Evolutionary conservation across 2,113 vertebrate genomes (phyloP).

Genomic region (Sprattus sprattus): DNA sequence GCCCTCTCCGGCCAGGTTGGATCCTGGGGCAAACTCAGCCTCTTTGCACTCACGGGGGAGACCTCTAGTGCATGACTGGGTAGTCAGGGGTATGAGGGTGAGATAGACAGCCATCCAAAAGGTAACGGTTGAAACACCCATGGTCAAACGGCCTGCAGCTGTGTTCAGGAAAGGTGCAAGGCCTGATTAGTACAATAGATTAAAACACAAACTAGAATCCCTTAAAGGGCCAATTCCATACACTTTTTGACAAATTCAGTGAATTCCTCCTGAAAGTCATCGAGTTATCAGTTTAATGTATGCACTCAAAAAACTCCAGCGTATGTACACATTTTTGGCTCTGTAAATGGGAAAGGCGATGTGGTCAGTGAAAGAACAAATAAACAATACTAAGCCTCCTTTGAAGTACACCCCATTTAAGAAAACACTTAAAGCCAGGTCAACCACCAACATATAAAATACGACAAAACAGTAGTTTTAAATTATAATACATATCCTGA

Average conservation of each 20-base stretch:
- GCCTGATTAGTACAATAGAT: not conserved
- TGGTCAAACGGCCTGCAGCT: conserved; percentile 30
- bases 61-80: conserved; percentile 53
- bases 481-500: too few relatives aligned
- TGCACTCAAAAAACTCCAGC: too few relatives aligned
- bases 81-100: conserved; percentile 28
- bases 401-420: too few relatives aligned
- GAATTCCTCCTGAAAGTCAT: not conserved
- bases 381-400: too few relatives aligned
- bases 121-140: conserved; percentile 39
- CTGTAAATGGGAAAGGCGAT: not conserved
- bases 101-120: conserved; percentile 42
- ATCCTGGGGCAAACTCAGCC: conserved; percentile 65
- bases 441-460: too few relatives aligned
- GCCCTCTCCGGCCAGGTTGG: conserved; percentile 71
- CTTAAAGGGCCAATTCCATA: too few relatives aligned
- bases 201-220: too few relatives aligned
- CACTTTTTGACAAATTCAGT: too few relatives aligned
- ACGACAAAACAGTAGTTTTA: too few relatives aligned
- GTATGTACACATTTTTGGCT: not conserved
- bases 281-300: too few relatives aligned
- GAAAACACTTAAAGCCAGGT: too few relatives aligned
- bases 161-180: not conserved
- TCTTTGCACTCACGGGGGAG: conserved; percentile 54
- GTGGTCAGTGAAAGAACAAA: too few relatives aligned